Evolutionary conservation across 1,140 invertebrate genomes (phyloP).

Genomic region (Lordiphosa collinella): DNA sequence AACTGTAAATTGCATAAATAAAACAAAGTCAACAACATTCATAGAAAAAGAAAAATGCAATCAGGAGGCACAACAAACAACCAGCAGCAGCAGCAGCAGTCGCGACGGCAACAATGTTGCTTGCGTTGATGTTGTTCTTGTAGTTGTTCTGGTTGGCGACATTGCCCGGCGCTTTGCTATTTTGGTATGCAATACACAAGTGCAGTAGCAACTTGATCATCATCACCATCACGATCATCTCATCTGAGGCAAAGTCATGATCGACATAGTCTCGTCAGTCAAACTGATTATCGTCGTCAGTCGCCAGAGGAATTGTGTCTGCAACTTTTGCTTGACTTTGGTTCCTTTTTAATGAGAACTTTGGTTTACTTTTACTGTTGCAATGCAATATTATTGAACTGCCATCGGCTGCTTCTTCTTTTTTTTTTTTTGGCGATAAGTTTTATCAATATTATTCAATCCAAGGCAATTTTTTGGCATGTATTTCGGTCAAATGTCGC

Average conservation of each 20-base stretch:
- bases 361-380: conserved; percentile 39
- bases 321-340: conserved; percentile 10
- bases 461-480: conserved; percentile 52
- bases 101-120: conserved; percentile 49
- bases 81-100: conserved; percentile 3
- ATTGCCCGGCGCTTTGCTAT: conserved; percentile 63
- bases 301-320: conserved; percentile 45
- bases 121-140: conserved; percentile 7
- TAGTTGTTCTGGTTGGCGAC: conserved; percentile 50
- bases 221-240: conserved; percentile 36
- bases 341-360: conserved; percentile 7
- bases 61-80: conserved; percentile 41
- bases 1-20: conserved; percentile 76
- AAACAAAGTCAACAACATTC: conserved; percentile 43
- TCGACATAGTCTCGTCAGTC: conserved; percentile 58
- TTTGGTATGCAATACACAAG: conserved; percentile 70
- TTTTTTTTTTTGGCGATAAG: conserved; percentile 37
- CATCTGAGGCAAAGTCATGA: conserved; percentile 36
- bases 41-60: conserved; percentile 32
- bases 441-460: conserved; percentile 78
- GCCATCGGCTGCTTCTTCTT: conserved; percentile 12
- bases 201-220: conserved; percentile 53
- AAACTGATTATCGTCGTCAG: conserved; percentile 39
- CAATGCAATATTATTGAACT: conserved; percentile 39
- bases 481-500: conserved; percentile 59